Base-by-base conservation (phyloP, 1,140 invertebrate genomes). In the Brachionus calyciflorus region DNA sequence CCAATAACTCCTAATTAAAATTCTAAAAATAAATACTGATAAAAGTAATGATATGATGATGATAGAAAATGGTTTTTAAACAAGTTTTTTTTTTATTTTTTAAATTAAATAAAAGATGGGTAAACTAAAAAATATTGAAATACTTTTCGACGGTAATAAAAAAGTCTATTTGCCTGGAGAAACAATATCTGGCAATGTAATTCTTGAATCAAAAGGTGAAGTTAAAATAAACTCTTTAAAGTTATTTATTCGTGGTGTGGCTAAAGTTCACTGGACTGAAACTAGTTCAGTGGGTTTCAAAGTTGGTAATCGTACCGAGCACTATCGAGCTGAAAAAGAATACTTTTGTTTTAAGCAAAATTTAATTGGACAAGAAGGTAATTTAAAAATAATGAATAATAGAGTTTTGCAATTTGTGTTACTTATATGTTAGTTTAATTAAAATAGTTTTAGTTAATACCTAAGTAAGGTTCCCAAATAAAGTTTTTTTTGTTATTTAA, bases 261-360 rank as follows among this genome's bases (percentile, higher is more conserved):
- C 85, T 5, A 86, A 86, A 80, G 86, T 87, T 10, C 86, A 87
- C 77, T 87, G 86, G 86, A 86, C 85, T 4, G 86, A 87, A 81
- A 85, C 85, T 12, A 79, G 84, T 78, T 85, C 83, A 78, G 85
- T 85, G 5, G 85, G 85, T 14, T 86, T 84, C 78, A 75, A 85
- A 68, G 79, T 87, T 4, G 86, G 85, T 10, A 84, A 85, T n/a
- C 87, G 87, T 77, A 87, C 86, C 19, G 85, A 87, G 81, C 86
- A 87, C 80, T 87, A 84, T 78, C 86, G 85, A 79, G 83, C 86
- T 21, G 86, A 87, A 78, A 84, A 86, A 24, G 86, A 87, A 81
- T 87, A 87, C 79, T 86, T 87, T 78, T 83, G 85, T 76, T 85
- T 86, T 77, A 79, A 83, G 79, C 84, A 86, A 79, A 81, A 85